Percentiles rank a stretch among this genome's conserved stretches.
Conservation (phyloP, 2,797 vertebrate species). For the Karalla daura region DNA sequence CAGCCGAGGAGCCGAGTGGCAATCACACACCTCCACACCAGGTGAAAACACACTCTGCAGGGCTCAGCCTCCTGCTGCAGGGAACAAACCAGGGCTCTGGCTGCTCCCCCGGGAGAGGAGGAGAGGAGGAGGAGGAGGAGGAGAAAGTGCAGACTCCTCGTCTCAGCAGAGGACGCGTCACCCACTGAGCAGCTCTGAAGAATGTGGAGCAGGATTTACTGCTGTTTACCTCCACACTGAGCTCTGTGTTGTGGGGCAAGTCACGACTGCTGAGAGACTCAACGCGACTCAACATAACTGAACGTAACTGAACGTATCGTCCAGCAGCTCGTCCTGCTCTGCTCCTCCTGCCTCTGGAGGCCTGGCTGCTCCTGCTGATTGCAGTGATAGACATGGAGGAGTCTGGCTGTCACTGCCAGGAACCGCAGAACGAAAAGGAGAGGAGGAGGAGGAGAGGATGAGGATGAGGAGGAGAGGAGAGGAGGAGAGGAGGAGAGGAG, state of each 20-base stretch:
- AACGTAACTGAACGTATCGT: too few relatives aligned
- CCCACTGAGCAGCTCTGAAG: too few relatives aligned
- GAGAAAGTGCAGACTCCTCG: conserved; percentile 50
- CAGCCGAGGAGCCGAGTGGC: neutral
- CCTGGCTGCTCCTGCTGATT: conserved; percentile 88
- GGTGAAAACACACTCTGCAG: neutral
- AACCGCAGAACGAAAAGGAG: conserved; percentile 81
- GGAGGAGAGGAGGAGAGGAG: too few relatives aligned
- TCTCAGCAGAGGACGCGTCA: conserved; percentile 47
- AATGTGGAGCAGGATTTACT: too few relatives aligned
- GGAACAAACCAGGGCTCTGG: conserved; percentile 83
- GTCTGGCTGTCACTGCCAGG: conserved; percentile 86
- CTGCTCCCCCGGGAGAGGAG: conserved; percentile 48
- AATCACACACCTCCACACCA: neutral
- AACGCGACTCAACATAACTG: too few relatives aligned
- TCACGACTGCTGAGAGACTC: too few relatives aligned
- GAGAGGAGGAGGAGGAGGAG: conserved; percentile 20
- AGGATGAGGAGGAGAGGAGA: too few relatives aligned
- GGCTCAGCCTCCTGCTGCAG: neutral
- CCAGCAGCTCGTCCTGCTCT: conserved; percentile 77
- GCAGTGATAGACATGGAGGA: conserved; percentile 90
- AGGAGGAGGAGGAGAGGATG: too few relatives aligned
- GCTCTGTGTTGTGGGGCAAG: too few relatives aligned
- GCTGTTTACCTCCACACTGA: too few relatives aligned
- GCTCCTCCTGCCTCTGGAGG: conserved; percentile 80